Percentiles rank a stretch among this genome's conserved stretches.
Conservation (phyloP, 2,888 invertebrate species). For the Pimpla rufipes region DNA sequence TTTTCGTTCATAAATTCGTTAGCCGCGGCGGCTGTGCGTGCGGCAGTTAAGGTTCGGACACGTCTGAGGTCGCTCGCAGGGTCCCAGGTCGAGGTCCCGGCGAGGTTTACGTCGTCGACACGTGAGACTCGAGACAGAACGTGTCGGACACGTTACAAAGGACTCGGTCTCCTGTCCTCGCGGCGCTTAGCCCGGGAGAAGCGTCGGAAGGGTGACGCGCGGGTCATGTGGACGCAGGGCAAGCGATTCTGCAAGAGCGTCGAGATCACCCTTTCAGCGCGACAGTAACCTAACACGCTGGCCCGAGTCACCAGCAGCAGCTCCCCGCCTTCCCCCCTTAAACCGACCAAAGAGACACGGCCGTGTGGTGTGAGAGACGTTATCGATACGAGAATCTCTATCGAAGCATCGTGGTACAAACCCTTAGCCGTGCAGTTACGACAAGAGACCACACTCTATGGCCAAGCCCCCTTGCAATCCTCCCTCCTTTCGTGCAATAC, state of each 20-base stretch:
- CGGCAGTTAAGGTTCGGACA: conserved; percentile 15
- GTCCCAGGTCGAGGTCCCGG: neutral
- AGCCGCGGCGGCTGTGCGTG: conserved; percentile 3
- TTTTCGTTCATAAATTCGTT: conserved; percentile 36
- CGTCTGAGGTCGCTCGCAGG: conserved; percentile 22
- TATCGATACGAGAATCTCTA: conserved; percentile 59
- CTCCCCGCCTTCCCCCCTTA: conserved; percentile 16
- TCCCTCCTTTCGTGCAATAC: neutral
- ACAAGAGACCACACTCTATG: conserved; percentile 10
- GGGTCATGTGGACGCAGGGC: conserved; percentile 30
- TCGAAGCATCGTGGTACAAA: conserved; percentile 32
- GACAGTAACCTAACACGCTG: conserved; percentile 45
- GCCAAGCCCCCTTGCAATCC: neutral
- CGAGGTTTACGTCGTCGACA: conserved; percentile 36
- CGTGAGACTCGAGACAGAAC: conserved; percentile 45
- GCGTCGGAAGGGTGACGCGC: conserved; percentile 7
- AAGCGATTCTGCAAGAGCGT: conserved; percentile 33
- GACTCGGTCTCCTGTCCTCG: conserved; percentile 21
- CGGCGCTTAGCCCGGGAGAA: conserved; percentile 12
- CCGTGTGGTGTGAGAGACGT: conserved; percentile 34
- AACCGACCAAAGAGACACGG: conserved; percentile 48
- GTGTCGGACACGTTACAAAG: conserved; percentile 62
- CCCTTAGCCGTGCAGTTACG: conserved; percentile 34
- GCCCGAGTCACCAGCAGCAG: conserved; percentile 5
- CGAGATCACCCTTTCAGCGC: conserved; percentile 41